Base-by-base conservation (phyloP, 1,140 invertebrate species). In the Ceratina australensis region DNA sequence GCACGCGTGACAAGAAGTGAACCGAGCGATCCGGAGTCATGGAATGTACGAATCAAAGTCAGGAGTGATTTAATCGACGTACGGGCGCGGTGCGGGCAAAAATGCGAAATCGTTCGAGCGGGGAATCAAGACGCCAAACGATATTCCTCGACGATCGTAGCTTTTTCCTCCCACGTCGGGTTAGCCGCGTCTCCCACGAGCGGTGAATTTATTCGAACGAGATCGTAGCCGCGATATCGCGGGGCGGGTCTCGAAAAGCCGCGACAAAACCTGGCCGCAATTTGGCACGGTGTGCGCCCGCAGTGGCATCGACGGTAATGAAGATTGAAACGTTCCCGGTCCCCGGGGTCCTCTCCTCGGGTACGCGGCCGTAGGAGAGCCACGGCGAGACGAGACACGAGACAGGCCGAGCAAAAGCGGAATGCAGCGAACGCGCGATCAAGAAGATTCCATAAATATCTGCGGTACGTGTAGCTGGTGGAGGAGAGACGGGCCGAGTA, bases 401-500 rank as follows among this genome's bases (percentile, higher is more conserved):
- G 56, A 42, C 73, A 56, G 71, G 33, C 61, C 79, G 76, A 84
- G 78, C 56, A 64, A 61, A n/a, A 69, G 84, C 71, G 84, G 84
- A 86, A 86, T 86, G 84, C 79, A 76, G 71, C 81, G 78, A 60
- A 79, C 80, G 81, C 76, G 83, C 80, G 84, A 86, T 82, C 81
- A 80, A 80, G 81, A 85, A 81, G 87, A 89, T 89, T 89, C 87
- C 86, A 88, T 88, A 88, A 88, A 89, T 89, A 89, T 85, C 82
- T 79, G 74, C 57, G 69, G 79, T 76, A 77, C 7, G 26, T 8
- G 50, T 49, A 63, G 0, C 60, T n/a, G n/a, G n/a, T n/a, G n/a
- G n/a, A n/a, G n/a, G 69, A 52, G 52, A 16, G 65, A 20, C 65
- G 12, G 65, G 52, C 65, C 26, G 60, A 65, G 61, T n/a, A 69